Percentiles rank a stretch among this genome's conserved stretches.
Conservation (phyloP, 2,113 vertebrate species). For the Sitta europaea region DNA sequence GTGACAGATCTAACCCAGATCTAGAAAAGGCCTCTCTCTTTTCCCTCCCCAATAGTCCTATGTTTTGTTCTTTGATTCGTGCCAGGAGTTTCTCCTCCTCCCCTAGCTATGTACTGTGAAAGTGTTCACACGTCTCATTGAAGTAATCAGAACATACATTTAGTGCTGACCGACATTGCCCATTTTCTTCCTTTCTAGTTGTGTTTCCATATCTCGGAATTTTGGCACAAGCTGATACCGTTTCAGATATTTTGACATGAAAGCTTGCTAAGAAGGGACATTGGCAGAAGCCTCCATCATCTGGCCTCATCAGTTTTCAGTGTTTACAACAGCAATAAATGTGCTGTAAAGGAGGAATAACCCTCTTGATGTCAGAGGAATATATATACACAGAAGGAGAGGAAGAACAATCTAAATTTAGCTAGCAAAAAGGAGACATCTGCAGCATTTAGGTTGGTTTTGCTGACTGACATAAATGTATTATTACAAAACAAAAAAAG, state of each 20-base stretch:
- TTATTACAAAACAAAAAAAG: not conserved
- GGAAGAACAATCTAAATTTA: slow-evolving; percentile 36
- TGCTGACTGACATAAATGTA: not conserved
- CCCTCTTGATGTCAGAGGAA: slow-evolving; percentile 9
- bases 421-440: slow-evolving; percentile 1
- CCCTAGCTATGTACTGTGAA: not conserved
- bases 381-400: not conserved
- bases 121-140: not conserved
- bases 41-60: not conserved
- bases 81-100: not conserved
- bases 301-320: not conserved
- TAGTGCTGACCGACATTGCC: not conserved
- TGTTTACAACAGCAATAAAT: slow-evolving; percentile 48
- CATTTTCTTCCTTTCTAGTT: not conserved
- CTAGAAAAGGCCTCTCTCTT: not conserved
- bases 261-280: not conserved
- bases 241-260: not conserved
- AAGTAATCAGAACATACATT: not conserved
- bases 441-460: not conserved
- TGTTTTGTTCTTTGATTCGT: not conserved
- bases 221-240: not conserved
- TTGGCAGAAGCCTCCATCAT: not conserved
- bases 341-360: not conserved
- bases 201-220: not conserved
- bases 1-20: not conserved